phyloP scores from a whole-genome alignment of 2,888 invertebrate species.

The Thereva nobilitata region DNA sequence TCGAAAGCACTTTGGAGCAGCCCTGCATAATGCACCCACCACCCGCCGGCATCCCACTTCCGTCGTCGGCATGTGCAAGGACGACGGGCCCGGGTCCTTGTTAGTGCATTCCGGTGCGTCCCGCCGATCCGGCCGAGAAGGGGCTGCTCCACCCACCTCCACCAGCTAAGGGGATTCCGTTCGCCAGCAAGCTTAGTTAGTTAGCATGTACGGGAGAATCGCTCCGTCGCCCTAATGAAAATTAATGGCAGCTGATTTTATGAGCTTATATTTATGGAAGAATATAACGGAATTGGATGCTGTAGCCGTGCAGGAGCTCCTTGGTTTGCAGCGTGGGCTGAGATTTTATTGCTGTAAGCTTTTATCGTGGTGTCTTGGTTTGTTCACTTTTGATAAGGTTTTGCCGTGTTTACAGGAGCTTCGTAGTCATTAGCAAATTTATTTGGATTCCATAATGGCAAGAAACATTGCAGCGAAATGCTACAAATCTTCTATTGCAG shows the following conservation, averaged over 20 bases:
- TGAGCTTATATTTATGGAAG: slow-evolving; percentile 38
- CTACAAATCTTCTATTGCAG: not conserved
- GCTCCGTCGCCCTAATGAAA: slow-evolving; percentile 37
- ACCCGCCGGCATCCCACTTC: not conserved
- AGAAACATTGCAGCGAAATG: slow-evolving; percentile 6
- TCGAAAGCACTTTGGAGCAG: slow-evolving; percentile 11
- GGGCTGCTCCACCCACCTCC: not conserved
- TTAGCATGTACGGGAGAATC: slow-evolving; percentile 34
- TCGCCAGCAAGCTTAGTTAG: slow-evolving; percentile 28
- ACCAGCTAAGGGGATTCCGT: slow-evolving; percentile 19
- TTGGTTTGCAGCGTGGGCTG: not conserved
- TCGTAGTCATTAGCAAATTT: slow-evolving; percentile 27
- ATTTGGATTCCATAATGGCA: slow-evolving; percentile 24
- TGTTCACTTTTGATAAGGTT: slow-evolving; percentile 29
- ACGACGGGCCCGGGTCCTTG: slow-evolving; percentile 1
- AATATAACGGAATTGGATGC: slow-evolving; percentile 31
- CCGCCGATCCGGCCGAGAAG: slow-evolving; percentile 14
- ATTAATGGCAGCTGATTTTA: slow-evolving; percentile 40
- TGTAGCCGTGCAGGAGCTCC: slow-evolving; percentile 13
- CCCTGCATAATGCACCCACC: not conserved
- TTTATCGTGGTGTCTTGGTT: slow-evolving; percentile 18
- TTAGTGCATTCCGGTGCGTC: slow-evolving; percentile 27
- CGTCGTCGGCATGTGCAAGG: not conserved
- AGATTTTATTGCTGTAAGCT: slow-evolving; percentile 20
- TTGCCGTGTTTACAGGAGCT: slow-evolving; percentile 13